Evolutionary conservation across 2,797 vertebrate species (phyloP).

Genomic region (Champsocephalus gunnari): DNA sequence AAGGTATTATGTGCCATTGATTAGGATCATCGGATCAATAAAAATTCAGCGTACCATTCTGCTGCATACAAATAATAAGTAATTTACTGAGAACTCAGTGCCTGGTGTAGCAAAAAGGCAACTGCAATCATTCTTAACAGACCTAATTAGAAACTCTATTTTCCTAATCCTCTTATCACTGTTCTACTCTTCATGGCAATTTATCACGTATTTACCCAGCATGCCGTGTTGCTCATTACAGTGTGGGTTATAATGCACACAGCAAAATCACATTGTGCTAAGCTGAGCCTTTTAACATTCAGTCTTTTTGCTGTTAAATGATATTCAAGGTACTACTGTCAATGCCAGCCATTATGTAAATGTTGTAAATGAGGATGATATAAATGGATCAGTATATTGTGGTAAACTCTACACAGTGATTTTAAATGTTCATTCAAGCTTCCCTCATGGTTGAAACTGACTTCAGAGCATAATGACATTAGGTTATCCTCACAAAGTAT

Average conservation of each 20-base stretch:
- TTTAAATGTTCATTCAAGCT: constrained; percentile 34
- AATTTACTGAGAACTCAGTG: constrained; percentile 38
- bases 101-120: constrained; percentile 41
- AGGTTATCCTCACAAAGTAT: constrained; percentile 18
- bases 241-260: constrained; percentile 28
- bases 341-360: constrained; percentile 18
- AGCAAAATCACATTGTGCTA: constrained; percentile 31
- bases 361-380: constrained; percentile 12
- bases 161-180: constrained; percentile 67
- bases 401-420: constrained; percentile 13
- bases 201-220: constrained; percentile 47
- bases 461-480: background rate
- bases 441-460: constrained; percentile 1
- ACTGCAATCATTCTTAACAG: constrained; percentile 35
- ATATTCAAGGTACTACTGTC: constrained; percentile 11
- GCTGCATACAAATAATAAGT: constrained; percentile 31
- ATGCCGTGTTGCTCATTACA: constrained; percentile 46
- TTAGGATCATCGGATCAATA: constrained; percentile 53
- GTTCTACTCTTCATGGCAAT: constrained; percentile 43
- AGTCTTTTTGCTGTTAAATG: constrained; percentile 35
- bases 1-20: constrained; percentile 50
- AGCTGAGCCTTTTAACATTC: constrained; percentile 34
- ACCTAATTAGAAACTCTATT: constrained; percentile 68
- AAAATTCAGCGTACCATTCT: constrained; percentile 26
- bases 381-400: constrained; percentile 11